These are phyloP conservation scores for Cavia aperea DNA, from an alignment of 2,113 vertebrate genomes.

Conservation along the genomic window DNA sequence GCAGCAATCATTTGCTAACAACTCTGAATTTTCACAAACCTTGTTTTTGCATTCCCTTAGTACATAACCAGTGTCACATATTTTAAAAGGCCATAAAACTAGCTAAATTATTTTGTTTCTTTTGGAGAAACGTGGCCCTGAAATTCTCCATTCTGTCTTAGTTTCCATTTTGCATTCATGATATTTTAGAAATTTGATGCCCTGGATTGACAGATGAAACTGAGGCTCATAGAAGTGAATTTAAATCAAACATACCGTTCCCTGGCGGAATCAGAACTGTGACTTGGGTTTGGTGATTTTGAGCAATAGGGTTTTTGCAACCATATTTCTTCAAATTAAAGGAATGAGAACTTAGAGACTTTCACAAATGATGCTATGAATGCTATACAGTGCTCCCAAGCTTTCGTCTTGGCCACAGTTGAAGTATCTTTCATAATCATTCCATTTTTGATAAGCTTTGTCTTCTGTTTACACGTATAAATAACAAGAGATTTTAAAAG, in stretches of 20 bases:
- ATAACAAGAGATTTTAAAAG: background rate
- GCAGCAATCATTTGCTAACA: constrained; percentile 34
- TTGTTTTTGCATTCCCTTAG: constrained; percentile 30
- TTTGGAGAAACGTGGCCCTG: background rate
- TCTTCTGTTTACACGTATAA: background rate
- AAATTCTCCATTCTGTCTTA: background rate
- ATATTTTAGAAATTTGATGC: background rate
- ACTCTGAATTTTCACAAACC: constrained; percentile 1
- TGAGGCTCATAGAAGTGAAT: background rate
- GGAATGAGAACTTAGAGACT: background rate
- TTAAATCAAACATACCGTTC: background rate
- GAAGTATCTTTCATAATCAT: background rate
- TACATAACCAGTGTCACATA: background rate
- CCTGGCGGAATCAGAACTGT: background rate
- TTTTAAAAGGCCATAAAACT: constrained; percentile 18
- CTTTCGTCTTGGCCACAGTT: background rate
- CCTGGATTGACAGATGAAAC: background rate
- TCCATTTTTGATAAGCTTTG: background rate
- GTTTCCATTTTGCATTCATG: background rate
- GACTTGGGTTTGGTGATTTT: background rate
- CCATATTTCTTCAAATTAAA: background rate
- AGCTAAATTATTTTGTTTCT: background rate
- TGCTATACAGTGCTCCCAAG: background rate
- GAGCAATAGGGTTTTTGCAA: background rate
- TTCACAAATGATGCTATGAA: background rate